Conservation (phyloP, 2,113 vertebrate species). For the Oncorhynchus kisutch region DNA sequence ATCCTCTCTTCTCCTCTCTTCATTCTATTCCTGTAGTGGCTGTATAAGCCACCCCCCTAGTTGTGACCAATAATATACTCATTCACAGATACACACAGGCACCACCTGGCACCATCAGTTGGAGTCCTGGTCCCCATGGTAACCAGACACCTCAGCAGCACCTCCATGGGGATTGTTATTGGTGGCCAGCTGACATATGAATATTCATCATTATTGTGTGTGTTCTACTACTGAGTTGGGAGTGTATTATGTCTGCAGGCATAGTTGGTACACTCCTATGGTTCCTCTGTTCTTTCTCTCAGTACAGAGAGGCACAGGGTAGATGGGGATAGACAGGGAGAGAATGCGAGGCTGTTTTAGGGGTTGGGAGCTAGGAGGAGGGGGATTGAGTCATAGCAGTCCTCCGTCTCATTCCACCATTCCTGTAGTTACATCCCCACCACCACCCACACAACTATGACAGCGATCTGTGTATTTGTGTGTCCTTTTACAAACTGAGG, state of each 20-base stretch:
- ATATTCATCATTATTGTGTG: not conserved
- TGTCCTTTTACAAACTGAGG: too few species aligned
- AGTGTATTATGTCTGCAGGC: slow-evolving; percentile 47
- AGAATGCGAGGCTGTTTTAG: too few species aligned
- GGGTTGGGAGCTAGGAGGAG: too few species aligned
- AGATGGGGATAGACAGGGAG: too few species aligned
- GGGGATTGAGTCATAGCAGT: too few species aligned
- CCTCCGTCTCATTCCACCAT: too few species aligned
- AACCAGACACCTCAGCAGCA: not conserved
- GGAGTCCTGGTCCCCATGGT: not conserved
- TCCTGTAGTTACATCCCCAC: not conserved
- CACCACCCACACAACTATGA: not conserved
- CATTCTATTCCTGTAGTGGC: not conserved
- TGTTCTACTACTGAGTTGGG: slow-evolving; percentile 10
- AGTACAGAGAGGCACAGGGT: too few species aligned
- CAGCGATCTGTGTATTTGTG: too few species aligned
- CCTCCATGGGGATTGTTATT: not conserved
- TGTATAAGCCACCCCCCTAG: too few species aligned
- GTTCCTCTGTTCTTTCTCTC: not conserved
- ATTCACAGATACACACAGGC: not conserved
- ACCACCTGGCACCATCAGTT: too few species aligned
- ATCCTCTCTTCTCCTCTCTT: not conserved
- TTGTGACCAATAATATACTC: too few species aligned
- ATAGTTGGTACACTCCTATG: slow-evolving; percentile 16
- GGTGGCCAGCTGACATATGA: too few species aligned